Evolutionary conservation across 2,888 invertebrate species (phyloP).

Genomic region (Zonitis immaculata): DNA sequence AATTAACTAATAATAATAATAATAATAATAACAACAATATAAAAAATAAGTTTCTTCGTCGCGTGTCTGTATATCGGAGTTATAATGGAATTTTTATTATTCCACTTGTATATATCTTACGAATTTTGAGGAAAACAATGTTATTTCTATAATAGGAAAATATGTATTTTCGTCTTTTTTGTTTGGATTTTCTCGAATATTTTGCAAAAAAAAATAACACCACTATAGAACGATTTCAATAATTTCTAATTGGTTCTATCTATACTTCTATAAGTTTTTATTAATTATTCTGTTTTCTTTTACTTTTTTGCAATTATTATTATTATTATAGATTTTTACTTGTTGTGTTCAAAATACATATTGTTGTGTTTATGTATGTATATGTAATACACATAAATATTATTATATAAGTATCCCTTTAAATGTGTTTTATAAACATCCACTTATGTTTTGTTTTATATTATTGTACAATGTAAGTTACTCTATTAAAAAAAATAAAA

Average conservation of each 20-base stretch:
- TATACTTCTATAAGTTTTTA: constrained; percentile 19
- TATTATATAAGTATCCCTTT: constrained; percentile 43
- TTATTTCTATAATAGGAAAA: constrained; percentile 28
- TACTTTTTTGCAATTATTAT: constrained; percentile 26
- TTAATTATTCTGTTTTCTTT: constrained; percentile 17
- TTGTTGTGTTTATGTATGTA: constrained; percentile 51
- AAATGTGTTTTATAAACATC: constrained; percentile 50
- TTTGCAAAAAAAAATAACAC: no score
- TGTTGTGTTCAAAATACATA: constrained; percentile 50
- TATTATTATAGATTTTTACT: constrained; percentile 42
- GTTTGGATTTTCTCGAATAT: no score
- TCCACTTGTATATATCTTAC: constrained; percentile 29
- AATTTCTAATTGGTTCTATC: no score
- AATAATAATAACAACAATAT: constrained; percentile 27
- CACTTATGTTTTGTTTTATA: constrained; percentile 51
- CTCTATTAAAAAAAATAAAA: constrained; percentile 44
- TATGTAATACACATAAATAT: constrained; percentile 48
- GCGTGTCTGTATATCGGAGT: constrained; percentile 33
- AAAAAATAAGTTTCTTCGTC: constrained; percentile 30
- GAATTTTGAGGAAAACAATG: constrained; percentile 22
- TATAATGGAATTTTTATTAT: constrained; percentile 24
- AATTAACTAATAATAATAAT: constrained; percentile 26
- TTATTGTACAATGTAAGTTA: constrained; percentile 47
- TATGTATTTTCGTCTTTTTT: constrained; percentile 28
- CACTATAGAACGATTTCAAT: no score